Evolutionary conservation across 2,888 invertebrate species (phyloP).

Genomic region (Microplitis deprimator): DNA sequence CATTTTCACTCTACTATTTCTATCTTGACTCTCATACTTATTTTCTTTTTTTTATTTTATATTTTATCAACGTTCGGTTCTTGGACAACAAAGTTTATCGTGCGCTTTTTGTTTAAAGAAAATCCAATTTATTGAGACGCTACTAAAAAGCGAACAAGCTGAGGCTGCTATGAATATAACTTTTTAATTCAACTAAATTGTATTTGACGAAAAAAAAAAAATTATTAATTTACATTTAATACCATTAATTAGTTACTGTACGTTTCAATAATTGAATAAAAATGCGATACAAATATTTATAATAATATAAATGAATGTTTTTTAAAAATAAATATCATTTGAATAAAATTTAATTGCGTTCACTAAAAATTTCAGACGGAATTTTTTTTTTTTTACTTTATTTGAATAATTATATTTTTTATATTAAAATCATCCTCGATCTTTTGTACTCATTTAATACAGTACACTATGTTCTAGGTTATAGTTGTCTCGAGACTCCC

Average conservation of each 20-base stretch:
- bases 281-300: not conserved
- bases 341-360: too few species aligned
- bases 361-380: too few species aligned
- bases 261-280: not conserved
- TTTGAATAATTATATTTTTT: not conserved
- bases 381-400: not conserved
- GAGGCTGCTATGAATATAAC: conserved; percentile 8
- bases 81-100: conserved; percentile 27
- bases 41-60: not conserved
- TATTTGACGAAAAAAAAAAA: not conserved
- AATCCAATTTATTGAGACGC: conserved; percentile 28
- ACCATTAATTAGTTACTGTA: not conserved
- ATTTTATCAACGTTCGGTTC: conserved; percentile 7
- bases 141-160: conserved; percentile 3
- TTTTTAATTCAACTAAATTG: not conserved
- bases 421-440: not conserved
- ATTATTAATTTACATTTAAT: not conserved
- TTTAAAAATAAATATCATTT: too few species aligned
- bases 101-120: not conserved
- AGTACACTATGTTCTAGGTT: conserved; percentile 20
- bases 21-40: not conserved
- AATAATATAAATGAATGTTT: too few species aligned
- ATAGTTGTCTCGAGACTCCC: conserved; percentile 41
- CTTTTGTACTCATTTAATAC: conserved; percentile 2
- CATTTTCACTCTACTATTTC: conserved; percentile 2